Evolutionary conservation across 2,888 invertebrate species (phyloP).

Genomic region (Dione vanillae): DNA sequence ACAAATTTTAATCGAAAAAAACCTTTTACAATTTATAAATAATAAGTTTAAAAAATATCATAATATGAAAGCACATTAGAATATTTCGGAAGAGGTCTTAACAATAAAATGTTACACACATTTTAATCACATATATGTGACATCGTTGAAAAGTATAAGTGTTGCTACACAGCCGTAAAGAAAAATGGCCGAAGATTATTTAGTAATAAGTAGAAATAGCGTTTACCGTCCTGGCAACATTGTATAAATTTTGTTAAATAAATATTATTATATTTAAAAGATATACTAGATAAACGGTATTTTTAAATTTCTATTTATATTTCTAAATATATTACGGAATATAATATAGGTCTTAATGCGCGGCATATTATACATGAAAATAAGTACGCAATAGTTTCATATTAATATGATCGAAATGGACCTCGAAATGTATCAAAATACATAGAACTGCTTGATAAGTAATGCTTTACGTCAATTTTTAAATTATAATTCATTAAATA

Average conservation of each 20-base stretch:
- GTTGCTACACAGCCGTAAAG: background rate
- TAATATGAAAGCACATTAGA: background rate
- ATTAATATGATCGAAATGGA: too few relatives aligned
- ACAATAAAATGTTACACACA: background rate
- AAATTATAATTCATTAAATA: background rate
- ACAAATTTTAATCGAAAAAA: background rate
- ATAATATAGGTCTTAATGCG: too few relatives aligned
- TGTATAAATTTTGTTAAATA: background rate
- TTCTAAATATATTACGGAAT: too few relatives aligned
- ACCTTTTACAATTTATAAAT: background rate
- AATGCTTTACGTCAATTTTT: too few relatives aligned
- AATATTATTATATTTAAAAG: background rate
- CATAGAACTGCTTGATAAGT: too few relatives aligned
- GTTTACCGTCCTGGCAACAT: conserved; percentile 2
- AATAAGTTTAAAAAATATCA: too few relatives aligned
- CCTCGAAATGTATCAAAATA: too few relatives aligned
- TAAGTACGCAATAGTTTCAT: too few relatives aligned
- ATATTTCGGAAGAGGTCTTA: background rate
- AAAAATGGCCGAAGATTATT: background rate
- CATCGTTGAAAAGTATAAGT: background rate
- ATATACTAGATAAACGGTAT: too few relatives aligned
- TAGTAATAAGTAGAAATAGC: background rate
- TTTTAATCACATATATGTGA: background rate
- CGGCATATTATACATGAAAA: too few relatives aligned
- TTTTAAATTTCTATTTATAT: too few relatives aligned